Percentiles rank a stretch among this genome's conserved stretches.
Conservation (phyloP, 2,888 invertebrate species). For the Andrena dorsata region DNA sequence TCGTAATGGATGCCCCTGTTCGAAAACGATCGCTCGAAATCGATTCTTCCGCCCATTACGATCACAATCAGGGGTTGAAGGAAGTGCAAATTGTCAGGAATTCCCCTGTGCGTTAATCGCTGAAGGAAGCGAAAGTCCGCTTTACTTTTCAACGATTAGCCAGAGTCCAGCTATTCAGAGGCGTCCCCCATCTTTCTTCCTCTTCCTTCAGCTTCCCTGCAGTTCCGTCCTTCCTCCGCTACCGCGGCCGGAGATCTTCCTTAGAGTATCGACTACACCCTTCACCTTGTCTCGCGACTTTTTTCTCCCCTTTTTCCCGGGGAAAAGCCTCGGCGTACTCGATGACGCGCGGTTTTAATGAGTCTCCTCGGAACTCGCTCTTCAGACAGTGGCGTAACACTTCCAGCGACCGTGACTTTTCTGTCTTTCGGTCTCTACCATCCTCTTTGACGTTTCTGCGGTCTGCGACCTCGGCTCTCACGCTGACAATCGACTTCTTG, state of each 20-base stretch:
- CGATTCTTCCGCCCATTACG: constrained; percentile 20
- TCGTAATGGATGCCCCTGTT: constrained; percentile 65
- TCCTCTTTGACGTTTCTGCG: not conserved
- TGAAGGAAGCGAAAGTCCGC: not conserved
- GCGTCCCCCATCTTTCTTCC: not conserved
- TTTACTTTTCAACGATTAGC: constrained; percentile 20
- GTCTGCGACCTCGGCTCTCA: not conserved
- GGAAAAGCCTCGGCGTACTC: constrained; percentile 52
- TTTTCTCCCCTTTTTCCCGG: constrained; percentile 20
- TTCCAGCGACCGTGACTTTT: constrained; percentile 31
- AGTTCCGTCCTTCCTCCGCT: not conserved
- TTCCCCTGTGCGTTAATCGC: not conserved
- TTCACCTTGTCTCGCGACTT: constrained; percentile 7
- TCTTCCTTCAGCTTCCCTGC: constrained; percentile 2
- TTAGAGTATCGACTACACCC: constrained; percentile 29
- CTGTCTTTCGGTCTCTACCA: not conserved
- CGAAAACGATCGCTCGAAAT: constrained; percentile 33
- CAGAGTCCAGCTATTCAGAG: not conserved
- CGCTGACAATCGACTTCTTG: not conserved
- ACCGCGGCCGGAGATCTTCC: constrained; percentile 17
- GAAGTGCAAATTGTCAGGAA: not conserved
- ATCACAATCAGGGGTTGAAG: not conserved
- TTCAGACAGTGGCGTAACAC: constrained; percentile 49
- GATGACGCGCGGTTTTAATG: constrained; percentile 71
- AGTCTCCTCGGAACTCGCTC: constrained; percentile 68